Conservation (phyloP, 2,113 vertebrate species). For the Nothoprocta pentlandii region DNA sequence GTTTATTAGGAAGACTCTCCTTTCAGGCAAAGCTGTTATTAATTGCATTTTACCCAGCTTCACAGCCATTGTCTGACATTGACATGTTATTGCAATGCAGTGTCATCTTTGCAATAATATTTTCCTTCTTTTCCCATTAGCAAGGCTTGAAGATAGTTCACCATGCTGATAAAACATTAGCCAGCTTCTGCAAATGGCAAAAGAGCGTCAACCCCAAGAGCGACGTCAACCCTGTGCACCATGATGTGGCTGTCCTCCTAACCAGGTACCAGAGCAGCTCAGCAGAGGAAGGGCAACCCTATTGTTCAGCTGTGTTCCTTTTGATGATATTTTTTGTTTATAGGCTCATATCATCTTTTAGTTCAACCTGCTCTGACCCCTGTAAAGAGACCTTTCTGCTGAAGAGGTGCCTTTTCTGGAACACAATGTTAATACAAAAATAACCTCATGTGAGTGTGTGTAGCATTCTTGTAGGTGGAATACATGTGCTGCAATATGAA, state of each 20-base stretch:
- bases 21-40: neutral
- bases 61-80: neutral
- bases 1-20: neutral
- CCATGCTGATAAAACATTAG: slow-evolving; percentile 92
- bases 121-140: slow-evolving; percentile 66
- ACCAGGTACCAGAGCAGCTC: slow-evolving; percentile 82
- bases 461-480: neutral
- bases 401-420: neutral
- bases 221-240: slow-evolving; percentile 94
- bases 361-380: neutral
- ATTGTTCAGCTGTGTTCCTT: neutral
- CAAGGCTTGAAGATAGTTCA: slow-evolving; percentile 94
- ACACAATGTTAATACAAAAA: neutral
- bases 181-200: slow-evolving; percentile 98
- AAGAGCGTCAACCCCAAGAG: slow-evolving; percentile 95
- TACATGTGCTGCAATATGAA: neutral
- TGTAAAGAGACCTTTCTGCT: neutral
- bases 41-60: neutral
- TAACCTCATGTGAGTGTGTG: neutral
- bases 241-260: slow-evolving; percentile 92
- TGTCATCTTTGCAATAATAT: neutral
- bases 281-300: neutral
- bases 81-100: neutral
- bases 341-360: neutral
- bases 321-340: neutral